Evolutionary conservation across 2,797 vertebrate genomes (phyloP).

Genomic region (Spatula clypeata): DNA sequence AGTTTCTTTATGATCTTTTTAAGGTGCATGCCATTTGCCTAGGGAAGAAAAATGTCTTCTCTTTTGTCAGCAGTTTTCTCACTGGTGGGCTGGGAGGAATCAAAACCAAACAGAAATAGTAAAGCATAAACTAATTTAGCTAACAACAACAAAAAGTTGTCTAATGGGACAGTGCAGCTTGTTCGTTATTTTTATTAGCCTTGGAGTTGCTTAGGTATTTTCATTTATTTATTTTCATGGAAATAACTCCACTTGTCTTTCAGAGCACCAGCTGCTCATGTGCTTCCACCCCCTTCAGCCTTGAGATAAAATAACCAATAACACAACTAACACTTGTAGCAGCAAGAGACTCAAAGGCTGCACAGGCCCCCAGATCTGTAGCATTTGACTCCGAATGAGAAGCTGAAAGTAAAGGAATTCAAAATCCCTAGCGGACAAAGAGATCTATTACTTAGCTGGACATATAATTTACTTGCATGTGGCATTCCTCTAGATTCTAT

Average conservation of each 20-base stretch:
- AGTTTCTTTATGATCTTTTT: neutral
- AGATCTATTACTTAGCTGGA: neutral
- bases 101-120: constrained; percentile 31
- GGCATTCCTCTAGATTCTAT: neutral
- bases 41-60: neutral
- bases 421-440: neutral
- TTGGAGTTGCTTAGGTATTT: neutral
- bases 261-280: neutral
- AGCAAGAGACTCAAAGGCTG: neutral
- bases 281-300: neutral
- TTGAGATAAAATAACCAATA: neutral
- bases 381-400: neutral
- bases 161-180: neutral
- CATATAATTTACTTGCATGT: neutral
- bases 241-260: constrained; percentile 11
- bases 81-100: neutral
- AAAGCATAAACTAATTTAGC: constrained; percentile 27
- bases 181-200: constrained; percentile 36
- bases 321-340: neutral
- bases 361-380: neutral
- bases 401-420: neutral
- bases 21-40: neutral
- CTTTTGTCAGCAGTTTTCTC: constrained; percentile 41
- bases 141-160: neutral
- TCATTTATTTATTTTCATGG: constrained; percentile 3